phyloP scores from a whole-genome alignment of 2,888 invertebrate species.

The Drosophila multiciliata region DNA sequence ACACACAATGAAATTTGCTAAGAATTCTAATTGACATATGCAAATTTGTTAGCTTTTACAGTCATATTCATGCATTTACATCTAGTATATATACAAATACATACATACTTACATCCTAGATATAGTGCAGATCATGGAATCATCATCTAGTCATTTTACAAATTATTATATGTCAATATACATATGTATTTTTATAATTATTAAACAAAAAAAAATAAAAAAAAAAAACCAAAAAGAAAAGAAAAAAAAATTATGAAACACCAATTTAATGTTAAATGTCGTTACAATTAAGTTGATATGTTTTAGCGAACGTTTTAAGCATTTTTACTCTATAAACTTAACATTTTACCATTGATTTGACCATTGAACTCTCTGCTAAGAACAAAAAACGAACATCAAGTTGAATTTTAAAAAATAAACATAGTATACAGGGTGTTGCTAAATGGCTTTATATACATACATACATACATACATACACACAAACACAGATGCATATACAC shows the following conservation, averaged over 20 bases:
- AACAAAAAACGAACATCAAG: constrained; percentile 29
- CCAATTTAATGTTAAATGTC: constrained; percentile 77
- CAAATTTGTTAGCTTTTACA: constrained; percentile 70
- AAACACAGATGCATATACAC: constrained; percentile 3
- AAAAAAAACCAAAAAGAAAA: constrained; percentile 6
- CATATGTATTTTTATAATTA: constrained; percentile 72
- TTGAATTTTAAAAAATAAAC: constrained; percentile 44
- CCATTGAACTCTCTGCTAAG: constrained; percentile 48
- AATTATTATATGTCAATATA: constrained; percentile 38
- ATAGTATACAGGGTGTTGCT: constrained; percentile 78
- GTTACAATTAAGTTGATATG: constrained; percentile 78
- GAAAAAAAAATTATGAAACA: constrained; percentile 44
- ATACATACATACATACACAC: constrained; percentile 14
- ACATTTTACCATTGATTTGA: constrained; percentile 46
- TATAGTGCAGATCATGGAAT: constrained; percentile 50
- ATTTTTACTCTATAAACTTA: constrained; percentile 45
- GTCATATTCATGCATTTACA: constrained; percentile 68
- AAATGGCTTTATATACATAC: constrained; percentile 59
- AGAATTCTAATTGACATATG: constrained; percentile 58
- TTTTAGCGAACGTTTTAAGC: constrained; percentile 69
- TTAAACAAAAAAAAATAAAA: constrained; percentile 26
- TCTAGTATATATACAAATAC: constrained; percentile 37
- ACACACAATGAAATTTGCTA: constrained; percentile 35
- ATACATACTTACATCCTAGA: constrained; percentile 50
- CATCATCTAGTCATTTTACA: constrained; percentile 76